Evolutionary conservation across 2,113 vertebrate species (phyloP).

Genomic region (Sialia sialis): DNA sequence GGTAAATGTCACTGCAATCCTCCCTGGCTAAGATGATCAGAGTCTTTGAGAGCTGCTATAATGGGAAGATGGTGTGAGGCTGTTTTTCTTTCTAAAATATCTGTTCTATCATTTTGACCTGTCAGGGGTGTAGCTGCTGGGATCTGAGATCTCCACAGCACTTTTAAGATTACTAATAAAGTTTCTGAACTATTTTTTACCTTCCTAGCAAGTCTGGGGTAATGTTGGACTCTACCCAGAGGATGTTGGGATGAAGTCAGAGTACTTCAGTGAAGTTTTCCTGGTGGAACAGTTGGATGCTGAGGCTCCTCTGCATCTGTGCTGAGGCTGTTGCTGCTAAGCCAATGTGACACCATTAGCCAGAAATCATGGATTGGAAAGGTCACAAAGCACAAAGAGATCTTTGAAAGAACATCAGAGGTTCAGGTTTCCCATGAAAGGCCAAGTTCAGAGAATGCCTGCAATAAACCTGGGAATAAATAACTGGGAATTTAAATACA

Average conservation of each 20-base stretch:
- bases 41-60: neutral
- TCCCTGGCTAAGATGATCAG: neutral
- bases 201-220: neutral
- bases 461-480: neutral
- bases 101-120: neutral
- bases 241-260: neutral
- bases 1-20: neutral
- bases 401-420: neutral
- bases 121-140: neutral
- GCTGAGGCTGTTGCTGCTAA: neutral
- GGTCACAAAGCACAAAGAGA: neutral
- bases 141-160: neutral
- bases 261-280: neutral
- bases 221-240: neutral
- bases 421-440: neutral
- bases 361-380: neutral
- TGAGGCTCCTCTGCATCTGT: neutral
- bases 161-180: slow-evolving; percentile 27
- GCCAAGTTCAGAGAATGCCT: neutral
- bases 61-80: neutral
- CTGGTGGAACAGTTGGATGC: neutral
- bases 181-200: neutral
- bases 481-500: neutral
- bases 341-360: neutral
- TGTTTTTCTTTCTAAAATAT: neutral